Evolutionary conservation across 2,113 vertebrate species (phyloP).

Genomic region (Pampusana beccarii): DNA sequence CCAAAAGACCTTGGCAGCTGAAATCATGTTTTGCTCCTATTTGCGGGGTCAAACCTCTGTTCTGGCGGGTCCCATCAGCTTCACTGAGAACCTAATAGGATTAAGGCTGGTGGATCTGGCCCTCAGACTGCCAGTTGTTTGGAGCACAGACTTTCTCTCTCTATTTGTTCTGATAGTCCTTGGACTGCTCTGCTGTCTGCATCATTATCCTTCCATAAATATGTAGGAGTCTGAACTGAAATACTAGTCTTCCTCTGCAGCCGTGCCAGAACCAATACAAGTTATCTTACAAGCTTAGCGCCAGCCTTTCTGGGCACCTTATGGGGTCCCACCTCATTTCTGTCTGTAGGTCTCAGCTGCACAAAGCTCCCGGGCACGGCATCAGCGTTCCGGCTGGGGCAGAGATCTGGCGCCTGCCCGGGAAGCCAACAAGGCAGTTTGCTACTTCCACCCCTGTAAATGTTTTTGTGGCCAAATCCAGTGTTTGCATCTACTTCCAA

Average conservation of each 20-base stretch:
- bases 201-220: not conserved
- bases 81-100: not conserved
- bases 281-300: not conserved
- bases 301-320: not conserved
- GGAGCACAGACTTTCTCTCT: not conserved
- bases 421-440: not conserved
- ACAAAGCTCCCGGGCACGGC: rapidly evolving
- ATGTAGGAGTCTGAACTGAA: not conserved
- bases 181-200: not conserved
- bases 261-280: not conserved
- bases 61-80: not conserved
- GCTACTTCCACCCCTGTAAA: not conserved
- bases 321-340: not conserved
- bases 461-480: not conserved
- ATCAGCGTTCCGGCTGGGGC: not conserved
- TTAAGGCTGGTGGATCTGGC: not conserved
- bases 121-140: not conserved
- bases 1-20: not conserved
- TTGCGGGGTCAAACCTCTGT: not conserved
- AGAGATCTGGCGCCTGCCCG: not conserved
- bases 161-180: not conserved
- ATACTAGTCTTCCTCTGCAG: not conserved
- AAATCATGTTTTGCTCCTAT: not conserved
- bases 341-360: rapidly evolving
- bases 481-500: not conserved